These are phyloP conservation scores for Burhinus bistriatus DNA, from an alignment of 2,113 vertebrate species.

Conservation along the genomic window DNA sequence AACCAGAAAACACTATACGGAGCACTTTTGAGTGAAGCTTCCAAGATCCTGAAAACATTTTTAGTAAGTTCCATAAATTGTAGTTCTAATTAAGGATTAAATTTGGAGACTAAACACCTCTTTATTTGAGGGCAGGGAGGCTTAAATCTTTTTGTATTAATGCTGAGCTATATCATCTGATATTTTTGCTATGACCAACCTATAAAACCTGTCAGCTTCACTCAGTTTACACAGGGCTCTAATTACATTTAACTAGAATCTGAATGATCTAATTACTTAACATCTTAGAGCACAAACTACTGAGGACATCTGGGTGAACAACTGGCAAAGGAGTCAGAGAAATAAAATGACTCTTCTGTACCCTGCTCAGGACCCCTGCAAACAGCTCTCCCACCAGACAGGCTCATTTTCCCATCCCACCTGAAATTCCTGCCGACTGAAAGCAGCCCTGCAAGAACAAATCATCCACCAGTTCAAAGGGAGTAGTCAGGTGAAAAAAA, in stretches of 20 bases:
- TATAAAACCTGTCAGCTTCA: constrained; percentile 65
- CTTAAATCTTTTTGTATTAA: constrained; percentile 48
- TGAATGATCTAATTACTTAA: constrained; percentile 68
- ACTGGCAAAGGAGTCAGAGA: not conserved
- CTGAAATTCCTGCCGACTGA: not conserved
- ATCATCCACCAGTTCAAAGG: not conserved
- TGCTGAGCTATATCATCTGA: constrained; percentile 49
- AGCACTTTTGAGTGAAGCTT: not conserved
- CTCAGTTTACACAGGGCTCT: constrained; percentile 65
- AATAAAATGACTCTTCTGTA: not conserved
- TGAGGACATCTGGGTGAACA: constrained; percentile 55
- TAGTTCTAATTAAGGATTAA: constrained; percentile 25
- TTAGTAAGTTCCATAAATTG: constrained; percentile 2
- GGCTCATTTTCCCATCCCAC: not conserved
- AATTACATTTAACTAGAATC: constrained; percentile 68
- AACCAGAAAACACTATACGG: not conserved
- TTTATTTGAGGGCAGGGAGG: constrained; percentile 18
- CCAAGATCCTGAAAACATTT: not conserved
- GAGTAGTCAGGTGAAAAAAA: not conserved
- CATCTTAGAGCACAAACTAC: constrained; percentile 58
- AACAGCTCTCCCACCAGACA: not conserved
- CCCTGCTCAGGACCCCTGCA: not conserved
- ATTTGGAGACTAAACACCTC: constrained; percentile 33
- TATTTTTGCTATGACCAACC: constrained; percentile 66
- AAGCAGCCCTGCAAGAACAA: not conserved